Conservation (phyloP, 2,888 invertebrate species). For the Cryptops parisi region DNA sequence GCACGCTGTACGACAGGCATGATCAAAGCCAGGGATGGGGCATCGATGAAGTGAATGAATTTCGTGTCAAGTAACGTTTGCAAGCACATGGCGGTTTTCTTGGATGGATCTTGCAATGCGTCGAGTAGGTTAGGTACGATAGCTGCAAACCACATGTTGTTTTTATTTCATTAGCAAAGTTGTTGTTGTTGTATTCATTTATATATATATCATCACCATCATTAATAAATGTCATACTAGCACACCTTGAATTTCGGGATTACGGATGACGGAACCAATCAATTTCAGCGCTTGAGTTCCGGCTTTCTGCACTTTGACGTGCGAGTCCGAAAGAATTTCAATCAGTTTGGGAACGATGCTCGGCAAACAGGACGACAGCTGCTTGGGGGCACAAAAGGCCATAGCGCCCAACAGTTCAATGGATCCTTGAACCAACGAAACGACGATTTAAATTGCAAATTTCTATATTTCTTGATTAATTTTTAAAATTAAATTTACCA, state of each 20-base stretch:
- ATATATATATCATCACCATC: too few relatives aligned
- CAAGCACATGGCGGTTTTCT: constrained; percentile 83
- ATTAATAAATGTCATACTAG: too few relatives aligned
- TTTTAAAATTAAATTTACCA: neutral
- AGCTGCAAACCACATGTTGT: too few relatives aligned
- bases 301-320: constrained; percentile 92
- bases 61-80: constrained; percentile 86
- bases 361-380: constrained; percentile 92
- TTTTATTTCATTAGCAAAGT: too few relatives aligned
- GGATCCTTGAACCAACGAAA: constrained; percentile 47
- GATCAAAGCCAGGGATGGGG: constrained; percentile 92
- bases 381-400: constrained; percentile 98
- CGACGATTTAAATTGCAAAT: neutral
- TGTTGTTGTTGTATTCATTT: too few relatives aligned
- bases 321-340: constrained; percentile 75
- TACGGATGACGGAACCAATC: constrained; percentile 93
- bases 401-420: constrained; percentile 92
- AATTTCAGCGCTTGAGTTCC: constrained; percentile 88
- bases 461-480: neutral
- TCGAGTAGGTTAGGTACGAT: constrained; percentile 48
- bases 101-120: constrained; percentile 90
- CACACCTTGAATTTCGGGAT: constrained; percentile 87
- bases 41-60: constrained; percentile 98
- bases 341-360: constrained; percentile 89
- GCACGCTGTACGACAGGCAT: constrained; percentile 99